Evolutionary conservation across 1,140 invertebrate genomes (phyloP), one percentile per base, ranked within the genome.

Genomic region (Drosophila triauraria): DNA sequence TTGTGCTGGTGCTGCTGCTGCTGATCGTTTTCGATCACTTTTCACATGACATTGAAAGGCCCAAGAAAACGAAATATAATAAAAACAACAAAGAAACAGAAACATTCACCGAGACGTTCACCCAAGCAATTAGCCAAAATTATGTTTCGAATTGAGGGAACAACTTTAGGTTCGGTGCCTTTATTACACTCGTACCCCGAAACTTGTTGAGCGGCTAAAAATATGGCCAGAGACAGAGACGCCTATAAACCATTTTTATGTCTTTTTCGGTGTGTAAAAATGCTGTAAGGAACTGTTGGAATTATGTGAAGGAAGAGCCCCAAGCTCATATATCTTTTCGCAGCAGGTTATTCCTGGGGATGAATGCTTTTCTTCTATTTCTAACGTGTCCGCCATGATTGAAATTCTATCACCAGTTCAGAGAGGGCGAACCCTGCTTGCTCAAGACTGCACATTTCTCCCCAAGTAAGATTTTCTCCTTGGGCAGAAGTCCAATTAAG

Each of bases 301-400:
- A 68, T 60, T 40, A 12, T 54, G 51, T 10, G 35, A 10, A 35
- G 32, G 32, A 17, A 57, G 27, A 35, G 32, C 23, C 32, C 51
- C 51, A 48, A 57, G 43, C 25, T 72, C 82, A 50, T 85, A 85
- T 85, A 84, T 87, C 84, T 88, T 78, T 87, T 83, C 68, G 62
- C 83, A 88, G 68, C 75, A 78, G 64, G 57, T 88, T 68, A 68
- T 87, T 77, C 27, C 63, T 46, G 69, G 65, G 65, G 53, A 42
- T 70, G 68, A 56, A 40, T 47, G 62, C 43, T 43, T 50, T 65
- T 86, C 75, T 75, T 86, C 65, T 70, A 60, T 62, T 75, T 65
- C 83, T 69, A 85, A 85, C 79, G 82, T 85, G 82, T 84, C 72
- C 40, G 68, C 63, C 71, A 82, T 87, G 44, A 86, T 83, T 80